Base-by-base conservation (phyloP, 2,113 vertebrate genomes). In the Hemibagrus wyckioides region DNA sequence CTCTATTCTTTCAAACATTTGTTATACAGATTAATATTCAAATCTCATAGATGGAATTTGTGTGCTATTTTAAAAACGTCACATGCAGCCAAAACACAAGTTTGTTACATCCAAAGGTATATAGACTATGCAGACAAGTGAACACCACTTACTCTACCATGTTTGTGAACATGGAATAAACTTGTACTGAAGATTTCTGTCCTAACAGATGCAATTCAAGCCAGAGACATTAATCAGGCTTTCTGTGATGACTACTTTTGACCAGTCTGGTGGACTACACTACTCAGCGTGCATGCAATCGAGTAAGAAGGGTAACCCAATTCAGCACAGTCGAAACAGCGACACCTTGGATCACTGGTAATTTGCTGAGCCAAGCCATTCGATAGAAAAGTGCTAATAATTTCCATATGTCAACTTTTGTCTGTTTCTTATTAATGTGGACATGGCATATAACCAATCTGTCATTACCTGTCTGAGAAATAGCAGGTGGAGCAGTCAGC, bases 381-480 rank as follows among this genome's bases (percentile, higher is more conserved):
- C 36, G 6, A 19, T 36, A 56, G 10, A 39, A 56, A 54, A 79
- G 33, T 21, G 8, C 48, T 54, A 54, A 52, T 10, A 30, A 6
- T 9, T 52, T 33, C 48, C 48, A 54, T 41, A 48, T 19, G 9
- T 21, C 19, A 33, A 79, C 19, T 79, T 30, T 10, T 19, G 28
- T 17, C 48, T n/a, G 25, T 54, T 54, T 79, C 14, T 21, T 30
- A 6, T 33, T 57, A 56, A 57, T n/a, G 39, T 4, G 6, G 23
- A 44, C 36, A 71, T 39, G 33, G 21, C 3, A 52, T 30, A 52
- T 52, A 4, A 77, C 48, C 75, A 88, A 10, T n/a, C 6, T 82
- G 28, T 19, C 30, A 77, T 87, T 94, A 95, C 65, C 57, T 95
- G 92, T 84, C 80, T 88, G 48, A 50, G 90, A 83, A 17, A 50